Base-by-base conservation (phyloP, 2,888 invertebrate genomes). In the Acanthopleura granulata region DNA sequence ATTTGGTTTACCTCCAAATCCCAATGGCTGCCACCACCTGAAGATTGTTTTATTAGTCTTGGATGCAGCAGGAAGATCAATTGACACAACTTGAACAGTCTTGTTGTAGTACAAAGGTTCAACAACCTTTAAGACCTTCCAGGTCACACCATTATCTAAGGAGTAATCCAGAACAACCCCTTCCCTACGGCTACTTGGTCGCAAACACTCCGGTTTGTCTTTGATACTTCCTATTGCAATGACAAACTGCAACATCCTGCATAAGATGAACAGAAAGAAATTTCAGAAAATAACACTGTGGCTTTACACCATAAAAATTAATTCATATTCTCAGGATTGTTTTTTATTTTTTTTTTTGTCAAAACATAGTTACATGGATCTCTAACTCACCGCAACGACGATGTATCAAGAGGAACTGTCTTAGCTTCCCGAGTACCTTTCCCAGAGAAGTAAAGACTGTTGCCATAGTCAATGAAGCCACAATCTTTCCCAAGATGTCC, bases 21-120 rank as follows among this genome's bases (percentile, higher is more conserved):
- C 86, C 11, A 88, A 75, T 14, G 87, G 90, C 77, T 91, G 91
- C 90, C 91, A 90, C 89, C 91, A 91, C 25, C 91, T 83, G 76
- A 91, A 88, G 49, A 86, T 84, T 6, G 91, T 91, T 12, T 81
- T 79, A 14, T 83, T 81, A 1, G 89, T 85, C 79, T 89, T 89
- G 15, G 91, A 90, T 22, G 82, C 85, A 6, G 78, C 75, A 6
- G 91, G 91, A 16, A 91, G 79, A 12, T 84, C 81, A 11, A 90
- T 71, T 25, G 83, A 83, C 9, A 90, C 83, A 40, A 85, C 79
- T 71, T 86, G 84, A 25, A 83, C 81, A 25, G 84, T 83, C n/a
- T 79, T 80, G 72, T 85, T 86, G 62, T 84, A 82, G 40, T 86
- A 72, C n/a, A 79, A 77, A 50, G 88, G 87, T 75, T 89, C 87